A percentile compares a stretch with the other conserved stretches of the same genome.
These are phyloP conservation scores for Phortica variegata DNA, from an alignment of 1,140 invertebrate genomes.

Conservation along the genomic window DNA sequence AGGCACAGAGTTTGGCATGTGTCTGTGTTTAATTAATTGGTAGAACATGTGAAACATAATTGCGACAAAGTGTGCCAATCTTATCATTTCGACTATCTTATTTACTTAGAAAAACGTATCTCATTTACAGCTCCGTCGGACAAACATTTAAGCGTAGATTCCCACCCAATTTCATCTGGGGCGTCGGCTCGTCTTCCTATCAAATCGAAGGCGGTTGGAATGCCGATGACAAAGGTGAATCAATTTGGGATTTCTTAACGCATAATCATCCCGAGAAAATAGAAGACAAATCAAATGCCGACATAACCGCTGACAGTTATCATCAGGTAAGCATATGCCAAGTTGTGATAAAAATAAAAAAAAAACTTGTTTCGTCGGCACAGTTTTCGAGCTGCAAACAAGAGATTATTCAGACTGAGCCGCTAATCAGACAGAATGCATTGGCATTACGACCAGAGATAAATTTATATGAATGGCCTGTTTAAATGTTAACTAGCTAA, in stretches of 20 bases:
- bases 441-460: no score
- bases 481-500: no score
- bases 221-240: slow-evolving; percentile 63
- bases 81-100: no score
- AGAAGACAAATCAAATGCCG: slow-evolving; percentile 61
- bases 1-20: no score
- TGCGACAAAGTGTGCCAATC: no score
- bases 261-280: slow-evolving; percentile 59
- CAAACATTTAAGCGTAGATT: slow-evolving; percentile 38
- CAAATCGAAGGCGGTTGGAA: slow-evolving; percentile 76
- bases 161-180: slow-evolving; percentile 62
- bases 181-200: slow-evolving; percentile 62
- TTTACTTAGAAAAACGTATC: no score
- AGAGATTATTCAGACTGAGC: no score
- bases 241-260: slow-evolving; percentile 62
- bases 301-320: slow-evolving; percentile 61
- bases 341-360: neutral
- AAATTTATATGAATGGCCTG: no score
- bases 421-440: no score
- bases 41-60: no score
- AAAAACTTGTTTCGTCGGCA: neutral
- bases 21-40: no score
- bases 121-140: no score
- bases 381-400: slow-evolving; percentile 1
- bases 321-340: slow-evolving; percentile 52